Base-by-base conservation (phyloP, 2,113 vertebrate species). In the Tauraco erythrolophus region DNA sequence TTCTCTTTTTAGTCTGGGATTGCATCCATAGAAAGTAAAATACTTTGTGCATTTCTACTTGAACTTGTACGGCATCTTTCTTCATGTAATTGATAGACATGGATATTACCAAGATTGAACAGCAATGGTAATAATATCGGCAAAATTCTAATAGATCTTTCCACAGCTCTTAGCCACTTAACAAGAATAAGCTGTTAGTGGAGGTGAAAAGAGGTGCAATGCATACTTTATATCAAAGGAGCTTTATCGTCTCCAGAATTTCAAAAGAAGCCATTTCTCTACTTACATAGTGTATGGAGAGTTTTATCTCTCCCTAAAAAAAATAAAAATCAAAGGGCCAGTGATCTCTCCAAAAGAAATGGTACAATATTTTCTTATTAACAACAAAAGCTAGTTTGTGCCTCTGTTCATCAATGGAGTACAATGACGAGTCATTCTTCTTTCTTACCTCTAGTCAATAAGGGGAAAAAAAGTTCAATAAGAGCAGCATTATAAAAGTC, bases 181-280 rank as follows among this genome's bases (percentile, higher is more conserved):
- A 91, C n/a, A 93, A 88, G 64, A 93, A 92, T 64, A 80, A 89
- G 37, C 56, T 62, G 37, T 56, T 96, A 86, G 70, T 46, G 69
- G 66, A 94, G 30, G 68, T 88, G 48, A 89, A 96, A 96, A 89
- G 71, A 94, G 78, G 19, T 57, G 74, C 46, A 88, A 62, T 33
- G 68, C 33, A 76, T 45, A 11, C 57, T 31, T 83, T 65, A 12
- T 95, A 89, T 94, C 77, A 97, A 92, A 97, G 62, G 50, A 65
- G 50, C 9, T 88, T 94, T 88, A 64, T 82, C 43, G 9, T 88
- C 60, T 69, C 33, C 85, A 66, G 39, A 76, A 85, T 96, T 98
- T 97, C 89, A 96, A 97, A 97, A 88, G 70, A 85, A 92, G 21
- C 18, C 37, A 76, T 96, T 98, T 96, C 92, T 90, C 74, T 93